Conservation (phyloP, 2,888 invertebrate species). For the Silvanus unidentatus region DNA sequence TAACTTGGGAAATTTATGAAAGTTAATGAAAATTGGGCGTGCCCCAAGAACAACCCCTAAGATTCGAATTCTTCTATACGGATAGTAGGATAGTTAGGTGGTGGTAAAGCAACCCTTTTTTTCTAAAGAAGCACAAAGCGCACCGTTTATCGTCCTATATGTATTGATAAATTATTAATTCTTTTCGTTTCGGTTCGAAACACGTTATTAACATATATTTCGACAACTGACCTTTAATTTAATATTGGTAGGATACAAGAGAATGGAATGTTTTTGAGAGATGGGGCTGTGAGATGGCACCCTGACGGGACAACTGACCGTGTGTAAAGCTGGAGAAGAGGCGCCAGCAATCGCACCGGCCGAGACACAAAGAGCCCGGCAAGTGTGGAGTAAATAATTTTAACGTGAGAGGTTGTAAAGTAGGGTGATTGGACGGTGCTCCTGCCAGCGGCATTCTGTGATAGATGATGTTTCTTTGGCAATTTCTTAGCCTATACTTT, state of each 20-base stretch:
- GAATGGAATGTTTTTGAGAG: conserved; percentile 4
- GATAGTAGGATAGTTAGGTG: conserved; percentile 15
- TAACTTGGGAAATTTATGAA: neutral
- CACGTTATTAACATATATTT: no score
- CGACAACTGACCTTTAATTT: no score
- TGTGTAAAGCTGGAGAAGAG: conserved; percentile 33
- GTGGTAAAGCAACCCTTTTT: neutral
- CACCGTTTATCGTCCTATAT: no score
- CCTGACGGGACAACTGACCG: conserved; percentile 43
- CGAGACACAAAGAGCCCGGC: conserved; percentile 45
- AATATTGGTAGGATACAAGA: neutral
- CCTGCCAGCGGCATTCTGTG: conserved; percentile 8
- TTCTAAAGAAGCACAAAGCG: no score
- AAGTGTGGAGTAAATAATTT: conserved; percentile 42
- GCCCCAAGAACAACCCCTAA: conserved; percentile 21
- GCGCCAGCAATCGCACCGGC: conserved; percentile 48
- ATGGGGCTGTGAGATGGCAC: conserved; percentile 13
- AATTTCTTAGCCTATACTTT: no score
- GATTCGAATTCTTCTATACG: conserved; percentile 24
- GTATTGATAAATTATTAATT: no score
- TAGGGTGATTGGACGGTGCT: conserved; percentile 45
- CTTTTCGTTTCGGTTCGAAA: no score
- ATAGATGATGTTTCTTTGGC: no score
- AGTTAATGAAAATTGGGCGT: conserved; percentile 14
- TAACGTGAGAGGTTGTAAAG: conserved; percentile 44